Evolutionary conservation across 1,140 invertebrate species (phyloP), one percentile per base, ranked within the genome.

Genomic region (Steinernema khuongi): DNA sequence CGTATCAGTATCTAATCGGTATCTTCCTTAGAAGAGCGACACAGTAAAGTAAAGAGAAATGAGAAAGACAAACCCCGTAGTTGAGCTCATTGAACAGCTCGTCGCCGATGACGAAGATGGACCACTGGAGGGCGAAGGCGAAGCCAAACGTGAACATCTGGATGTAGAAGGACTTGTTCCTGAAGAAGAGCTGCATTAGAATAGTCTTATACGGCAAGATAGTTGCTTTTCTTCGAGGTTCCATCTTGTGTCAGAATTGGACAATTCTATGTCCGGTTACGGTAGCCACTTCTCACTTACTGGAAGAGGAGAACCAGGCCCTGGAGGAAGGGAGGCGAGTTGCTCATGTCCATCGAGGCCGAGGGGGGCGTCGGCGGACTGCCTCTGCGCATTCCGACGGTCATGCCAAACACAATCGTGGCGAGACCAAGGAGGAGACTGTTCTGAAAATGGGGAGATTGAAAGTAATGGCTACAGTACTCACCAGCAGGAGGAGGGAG

Each of bases 341-440:
- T 50, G 28, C 74, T 80, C 60, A 70, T 82, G 14, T 84, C 81
- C 26, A 75, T 82, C 2, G 82, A 84, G 22, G 81, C 80, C 18
- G 76, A 82, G 30, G 82, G 81, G 11, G 80, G 80, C 0, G 79
- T 79, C 30, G 81, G 80, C 0, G 80, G 80, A 31, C 67, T 70
- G 17, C 74, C 30, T 0, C 69, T 33, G 1, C 74, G 36, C 1
- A 84, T 70, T 29, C 68, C 44, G 30, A 81, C 36, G 73, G 44
- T 73, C 69, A 81, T 73, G 29, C 66, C 17, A n/a, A 82, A 30
- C 1, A 84, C 82, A 18, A 78, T 31, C 29, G 74, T 36, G 14
- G 81, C 79, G 1, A 81, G 67, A 31, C 50, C 28, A 30, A 83
- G 31, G 11, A 81, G 44, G 17, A 73, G 28, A 1, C 41, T 19